phyloP scores from a whole-genome alignment of 2,113 vertebrate species.

The Phrynosoma blainvillii region DNA sequence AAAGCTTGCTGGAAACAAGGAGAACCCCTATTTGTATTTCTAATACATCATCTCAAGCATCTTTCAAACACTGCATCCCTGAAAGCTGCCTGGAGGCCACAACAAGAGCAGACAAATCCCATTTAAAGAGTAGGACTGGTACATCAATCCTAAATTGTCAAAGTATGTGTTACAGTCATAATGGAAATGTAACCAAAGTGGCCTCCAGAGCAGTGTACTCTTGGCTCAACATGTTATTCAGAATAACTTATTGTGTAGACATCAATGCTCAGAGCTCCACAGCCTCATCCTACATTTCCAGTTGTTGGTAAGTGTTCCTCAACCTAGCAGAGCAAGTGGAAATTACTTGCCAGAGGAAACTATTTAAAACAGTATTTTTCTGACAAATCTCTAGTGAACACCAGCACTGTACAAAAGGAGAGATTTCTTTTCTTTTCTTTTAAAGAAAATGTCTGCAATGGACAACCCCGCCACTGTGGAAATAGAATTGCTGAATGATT shows the following conservation, averaged over 20 bases:
- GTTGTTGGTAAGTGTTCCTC: not conserved
- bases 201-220: too few relatives aligned
- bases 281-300: not conserved
- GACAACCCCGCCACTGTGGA: too few relatives aligned
- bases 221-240: not conserved
- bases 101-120: not conserved
- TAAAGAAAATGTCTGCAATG: not conserved
- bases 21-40: not conserved
- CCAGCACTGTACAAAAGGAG: not conserved
- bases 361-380: not conserved
- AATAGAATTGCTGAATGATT: not conserved
- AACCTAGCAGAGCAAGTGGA: not conserved
- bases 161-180: not conserved
- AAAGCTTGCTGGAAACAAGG: not conserved
- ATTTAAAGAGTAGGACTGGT: not conserved
- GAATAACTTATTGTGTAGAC: not conserved
- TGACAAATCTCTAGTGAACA: not conserved
- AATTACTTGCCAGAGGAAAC: not conserved
- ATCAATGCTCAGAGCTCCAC: not conserved
- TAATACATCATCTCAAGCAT: not conserved
- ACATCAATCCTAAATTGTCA: not conserved
- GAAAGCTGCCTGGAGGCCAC: not conserved
- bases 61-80: not conserved
- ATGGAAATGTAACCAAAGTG: not conserved
- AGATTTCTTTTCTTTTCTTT: not conserved